Evolutionary conservation across 2,797 vertebrate species (phyloP).

Genomic region (Gambelia wislizenii): DNA sequence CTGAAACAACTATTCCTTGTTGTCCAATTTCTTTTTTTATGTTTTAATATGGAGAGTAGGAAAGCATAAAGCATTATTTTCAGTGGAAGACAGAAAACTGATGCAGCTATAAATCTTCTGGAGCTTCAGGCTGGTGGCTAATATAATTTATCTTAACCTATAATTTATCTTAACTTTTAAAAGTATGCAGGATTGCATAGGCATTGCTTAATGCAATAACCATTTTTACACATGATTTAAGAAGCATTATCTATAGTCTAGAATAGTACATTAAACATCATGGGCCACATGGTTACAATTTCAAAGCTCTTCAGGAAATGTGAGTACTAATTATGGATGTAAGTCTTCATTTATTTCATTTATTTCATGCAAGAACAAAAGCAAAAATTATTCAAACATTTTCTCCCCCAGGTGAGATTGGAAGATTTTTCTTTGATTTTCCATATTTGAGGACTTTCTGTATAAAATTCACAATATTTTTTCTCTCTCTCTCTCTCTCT

Average conservation of each 20-base stretch:
- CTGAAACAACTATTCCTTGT: not conserved
- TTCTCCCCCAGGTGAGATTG: too few species aligned
- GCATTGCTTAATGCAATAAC: not conserved
- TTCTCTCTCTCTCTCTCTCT: too few species aligned
- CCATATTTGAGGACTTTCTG: too few species aligned
- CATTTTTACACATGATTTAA: not conserved
- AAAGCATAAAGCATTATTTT: not conserved
- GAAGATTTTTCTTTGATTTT: too few species aligned
- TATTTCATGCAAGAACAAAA: too few species aligned
- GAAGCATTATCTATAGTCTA: not conserved
- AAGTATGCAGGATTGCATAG: not conserved
- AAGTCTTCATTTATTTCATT: too few species aligned
- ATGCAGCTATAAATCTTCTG: constrained; percentile 21
- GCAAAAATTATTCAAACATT: too few species aligned
- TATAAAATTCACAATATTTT: too few species aligned
- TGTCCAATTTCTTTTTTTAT: not conserved
- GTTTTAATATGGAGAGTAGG: not conserved
- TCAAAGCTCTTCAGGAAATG: not conserved
- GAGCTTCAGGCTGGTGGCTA: not conserved
- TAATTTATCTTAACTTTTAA: constrained; percentile 8
- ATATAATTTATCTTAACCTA: not conserved
- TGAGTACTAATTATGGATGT: not conserved
- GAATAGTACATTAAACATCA: not conserved
- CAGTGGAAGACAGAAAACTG: not conserved
- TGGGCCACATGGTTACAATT: not conserved